These are phyloP conservation scores for Axea sp. DNA, from an alignment of 2,888 invertebrate genomes.

Conservation along the genomic window DNA sequence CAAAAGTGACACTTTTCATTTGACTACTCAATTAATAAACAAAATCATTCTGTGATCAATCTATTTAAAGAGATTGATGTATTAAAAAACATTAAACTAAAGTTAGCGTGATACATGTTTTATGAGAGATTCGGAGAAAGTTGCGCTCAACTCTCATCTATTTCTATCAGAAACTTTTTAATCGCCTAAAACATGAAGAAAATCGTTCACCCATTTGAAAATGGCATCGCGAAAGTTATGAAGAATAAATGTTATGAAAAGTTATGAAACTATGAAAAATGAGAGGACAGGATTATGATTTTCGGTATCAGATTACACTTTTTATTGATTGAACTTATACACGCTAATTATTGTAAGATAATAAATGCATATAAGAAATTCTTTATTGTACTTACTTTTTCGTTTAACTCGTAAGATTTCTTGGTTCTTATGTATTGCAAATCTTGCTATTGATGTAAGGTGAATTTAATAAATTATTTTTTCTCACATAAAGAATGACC, in stretches of 20 bases:
- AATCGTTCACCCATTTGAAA: constrained; percentile 14
- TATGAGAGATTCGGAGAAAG: constrained; percentile 16
- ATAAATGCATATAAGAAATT: no score
- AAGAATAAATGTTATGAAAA: constrained; percentile 2
- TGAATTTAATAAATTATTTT: no score
- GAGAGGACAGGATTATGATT: no score
- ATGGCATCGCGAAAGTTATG: background rate
- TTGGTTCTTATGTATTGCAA: no score
- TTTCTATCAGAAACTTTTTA: constrained; percentile 31
- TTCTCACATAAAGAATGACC: constrained; percentile 4
- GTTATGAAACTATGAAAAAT: background rate
- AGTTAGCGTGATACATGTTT: constrained; percentile 25
- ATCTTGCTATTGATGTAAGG: no score
- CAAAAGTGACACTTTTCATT: no score
- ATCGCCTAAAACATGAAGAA: constrained; percentile 17
- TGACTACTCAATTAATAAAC: constrained; percentile 9
- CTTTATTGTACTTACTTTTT: no score
- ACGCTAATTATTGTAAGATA: background rate
- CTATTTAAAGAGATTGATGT: constrained; percentile 14
- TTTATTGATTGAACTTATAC: background rate
- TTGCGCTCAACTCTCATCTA: constrained; percentile 29
- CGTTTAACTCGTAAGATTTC: no score
- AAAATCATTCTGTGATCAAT: constrained; percentile 13
- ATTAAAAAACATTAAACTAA: constrained; percentile 20
- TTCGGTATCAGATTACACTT: background rate